phyloP scores from a whole-genome alignment of 2,113 vertebrate species.

The Cyanoderma ruficeps region DNA sequence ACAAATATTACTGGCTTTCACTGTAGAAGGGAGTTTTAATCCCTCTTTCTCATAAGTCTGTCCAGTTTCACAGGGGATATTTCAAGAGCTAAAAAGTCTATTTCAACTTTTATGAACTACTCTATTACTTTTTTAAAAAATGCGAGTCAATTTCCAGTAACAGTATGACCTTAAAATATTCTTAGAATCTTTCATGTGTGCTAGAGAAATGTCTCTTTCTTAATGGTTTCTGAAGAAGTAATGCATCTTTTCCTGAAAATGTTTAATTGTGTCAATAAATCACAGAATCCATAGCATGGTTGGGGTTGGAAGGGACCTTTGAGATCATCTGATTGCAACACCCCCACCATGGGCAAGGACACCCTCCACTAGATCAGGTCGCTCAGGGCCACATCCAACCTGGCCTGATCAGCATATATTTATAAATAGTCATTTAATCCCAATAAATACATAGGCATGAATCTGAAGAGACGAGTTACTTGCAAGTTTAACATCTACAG shows the following conservation, averaged over 20 bases:
- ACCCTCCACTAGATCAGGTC: not conserved
- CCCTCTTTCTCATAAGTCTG: not conserved
- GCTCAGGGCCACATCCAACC: not conserved
- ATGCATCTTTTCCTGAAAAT: not conserved
- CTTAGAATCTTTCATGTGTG: not conserved
- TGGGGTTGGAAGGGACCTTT: not conserved
- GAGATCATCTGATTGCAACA: not conserved
- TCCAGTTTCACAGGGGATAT: not conserved
- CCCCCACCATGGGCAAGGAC: not conserved
- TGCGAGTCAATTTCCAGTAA: not conserved
- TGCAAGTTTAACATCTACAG: not conserved
- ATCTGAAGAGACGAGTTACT: not conserved
- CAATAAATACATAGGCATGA: not conserved
- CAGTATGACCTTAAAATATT: not conserved
- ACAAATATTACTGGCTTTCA: not conserved
- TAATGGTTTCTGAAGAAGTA: conserved; percentile 2
- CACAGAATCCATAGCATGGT: not conserved
- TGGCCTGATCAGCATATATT: not conserved
- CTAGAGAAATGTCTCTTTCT: not conserved
- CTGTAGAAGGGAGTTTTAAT: not conserved
- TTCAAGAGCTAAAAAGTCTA: not conserved
- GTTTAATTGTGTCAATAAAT: conserved; percentile 26
- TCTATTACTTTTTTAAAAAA: not conserved
- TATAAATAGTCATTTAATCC: not conserved
- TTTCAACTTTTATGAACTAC: not conserved